These are phyloP conservation scores for Ypsolopha sequella DNA, from an alignment of 2,888 invertebrate species.

Conservation along the genomic window DNA sequence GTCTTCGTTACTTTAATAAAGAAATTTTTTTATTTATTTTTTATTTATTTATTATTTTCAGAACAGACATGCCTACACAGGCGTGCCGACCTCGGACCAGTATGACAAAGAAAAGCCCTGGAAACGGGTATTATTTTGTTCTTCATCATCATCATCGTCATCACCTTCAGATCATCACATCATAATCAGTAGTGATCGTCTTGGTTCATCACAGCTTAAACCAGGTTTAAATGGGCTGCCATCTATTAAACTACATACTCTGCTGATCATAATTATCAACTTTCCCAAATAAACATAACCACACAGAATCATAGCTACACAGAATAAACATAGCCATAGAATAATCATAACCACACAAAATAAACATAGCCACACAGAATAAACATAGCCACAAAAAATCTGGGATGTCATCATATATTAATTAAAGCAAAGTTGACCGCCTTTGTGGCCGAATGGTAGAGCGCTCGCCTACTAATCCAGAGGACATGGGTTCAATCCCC, in stretches of 20 bases:
- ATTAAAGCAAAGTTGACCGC: too few relatives aligned
- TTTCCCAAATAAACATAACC: too few relatives aligned
- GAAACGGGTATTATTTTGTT: conserved; percentile 32
- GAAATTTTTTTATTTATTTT: neutral
- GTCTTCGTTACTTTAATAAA: too few relatives aligned
- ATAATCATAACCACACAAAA: too few relatives aligned
- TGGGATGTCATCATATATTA: too few relatives aligned
- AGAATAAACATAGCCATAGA: too few relatives aligned
- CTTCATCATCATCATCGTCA: neutral
- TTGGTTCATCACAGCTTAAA: neutral
- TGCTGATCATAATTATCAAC: conserved; percentile 3
- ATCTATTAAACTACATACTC: conserved; percentile 6
- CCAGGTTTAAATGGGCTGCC: neutral
- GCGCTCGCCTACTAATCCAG: too few relatives aligned
- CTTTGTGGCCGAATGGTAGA: too few relatives aligned
- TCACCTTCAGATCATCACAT: neutral
- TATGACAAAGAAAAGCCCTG: conserved; percentile 44
- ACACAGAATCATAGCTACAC: too few relatives aligned
- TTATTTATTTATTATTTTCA: conserved; percentile 17
- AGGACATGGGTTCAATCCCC: too few relatives aligned
- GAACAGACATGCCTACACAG: conserved; percentile 21
- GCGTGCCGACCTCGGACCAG: conserved; percentile 28
- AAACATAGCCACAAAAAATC: too few relatives aligned
- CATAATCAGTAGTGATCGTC: neutral
- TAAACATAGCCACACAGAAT: too few relatives aligned